Base-by-base conservation (phyloP, 2,888 invertebrate genomes). In the Cephus sareptanus region DNA sequence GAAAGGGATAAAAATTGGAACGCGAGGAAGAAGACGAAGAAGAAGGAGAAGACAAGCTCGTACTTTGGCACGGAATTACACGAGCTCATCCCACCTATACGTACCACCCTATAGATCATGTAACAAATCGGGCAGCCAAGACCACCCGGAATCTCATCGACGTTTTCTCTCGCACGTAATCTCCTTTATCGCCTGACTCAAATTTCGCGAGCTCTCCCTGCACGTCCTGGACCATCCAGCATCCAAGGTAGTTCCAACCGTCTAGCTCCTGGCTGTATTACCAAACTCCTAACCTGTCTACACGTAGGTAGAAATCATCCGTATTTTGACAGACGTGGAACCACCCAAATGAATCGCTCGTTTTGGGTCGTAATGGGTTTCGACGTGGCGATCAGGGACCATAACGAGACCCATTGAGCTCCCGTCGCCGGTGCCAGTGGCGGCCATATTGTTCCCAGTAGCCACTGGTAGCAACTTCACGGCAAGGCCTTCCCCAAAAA, bases 271-370 rank as follows among this genome's bases (percentile, higher is more conserved):
- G 3, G 6, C 56, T 12, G 9, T 6, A 2, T 1, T 56, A 80
- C 76, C 77, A 81, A 79, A 77, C 77, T 75, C 81, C 74, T 80
- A 77, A 79, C 75, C 37, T 71, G 79, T 74, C 79, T 81, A 79
- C 79, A 78, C 31, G 56, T 73, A 69, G 56, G 73, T 73, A 83
- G 77, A 80, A 85, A 85, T 87, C 86, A 86, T 85, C 86, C 85
- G 84, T 85, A 83, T 84, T 86, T 87, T 85, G 86, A 87, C 86
- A 84, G 85, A 86, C 83, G 81, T 83, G 82, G 84, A 85, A 85
- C 81, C 9, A 56, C 56, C 56, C 23, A 56, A 80, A 69, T 81
- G 76, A 81, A 81, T 83, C 81, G 83, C 80, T 83, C 77, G 80
- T 83, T 81, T 78, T 76, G 80, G 81, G 6, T 85, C 84, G 82